Percentiles rank a stretch among this genome's conserved stretches.
Evolutionary conservation across 1,140 invertebrate genomes (phyloP).

Genomic region (Ephestia elutella): DNA sequence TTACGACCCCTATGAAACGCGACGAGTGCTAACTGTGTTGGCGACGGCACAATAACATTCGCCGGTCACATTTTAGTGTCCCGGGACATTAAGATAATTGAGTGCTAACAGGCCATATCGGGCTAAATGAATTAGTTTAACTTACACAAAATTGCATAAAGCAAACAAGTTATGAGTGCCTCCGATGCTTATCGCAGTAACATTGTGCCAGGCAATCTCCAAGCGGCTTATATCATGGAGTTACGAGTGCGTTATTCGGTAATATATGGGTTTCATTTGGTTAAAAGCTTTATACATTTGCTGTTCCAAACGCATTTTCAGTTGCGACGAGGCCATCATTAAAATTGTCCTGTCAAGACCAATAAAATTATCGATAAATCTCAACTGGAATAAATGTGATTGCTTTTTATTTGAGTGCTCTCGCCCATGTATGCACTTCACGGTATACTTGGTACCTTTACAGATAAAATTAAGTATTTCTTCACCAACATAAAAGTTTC

Average conservation of each 20-base stretch:
- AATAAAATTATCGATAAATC: conserved; percentile 33
- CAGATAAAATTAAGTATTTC: neutral
- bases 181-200: conserved; percentile 41
- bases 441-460: neutral
- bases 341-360: conserved; percentile 43
- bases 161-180: conserved; percentile 36
- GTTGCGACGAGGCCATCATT: conserved; percentile 41
- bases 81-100: conserved; percentile 27
- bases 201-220: conserved; percentile 57
- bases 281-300: conserved; percentile 66
- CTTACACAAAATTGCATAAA: conserved; percentile 44
- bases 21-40: conserved; percentile 13
- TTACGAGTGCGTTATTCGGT: conserved; percentile 63
- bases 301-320: conserved; percentile 49
- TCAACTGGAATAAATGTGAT: conserved; percentile 19
- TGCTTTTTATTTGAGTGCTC: conserved; percentile 12
- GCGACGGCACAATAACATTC: conserved; percentile 12
- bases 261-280: conserved; percentile 68
- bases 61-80: conserved; percentile 14
- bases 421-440: neutral
- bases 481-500: neutral
- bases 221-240: conserved; percentile 55
- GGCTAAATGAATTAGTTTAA: conserved; percentile 33
- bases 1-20: conserved; percentile 8
- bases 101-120: conserved; percentile 24